phyloP scores from a whole-genome alignment of 2,113 vertebrate genomes.

The Silurus glanis region DNA sequence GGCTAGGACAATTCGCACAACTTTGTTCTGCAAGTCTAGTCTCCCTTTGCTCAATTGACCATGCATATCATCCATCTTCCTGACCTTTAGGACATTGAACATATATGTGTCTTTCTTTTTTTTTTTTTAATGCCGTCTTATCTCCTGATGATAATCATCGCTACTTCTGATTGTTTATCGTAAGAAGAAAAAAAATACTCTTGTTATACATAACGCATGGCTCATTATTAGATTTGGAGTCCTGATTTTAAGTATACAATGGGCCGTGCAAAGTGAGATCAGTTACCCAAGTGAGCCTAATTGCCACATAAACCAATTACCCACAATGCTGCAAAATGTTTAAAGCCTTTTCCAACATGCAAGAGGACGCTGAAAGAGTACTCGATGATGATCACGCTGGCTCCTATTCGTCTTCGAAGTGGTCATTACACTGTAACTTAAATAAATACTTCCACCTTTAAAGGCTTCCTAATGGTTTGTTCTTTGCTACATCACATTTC shows the following conservation, averaged over 20 bases:
- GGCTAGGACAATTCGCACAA: neutral
- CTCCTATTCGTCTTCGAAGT: slow-evolving; percentile 61
- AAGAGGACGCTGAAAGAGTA: slow-evolving; percentile 56
- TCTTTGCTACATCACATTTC: slow-evolving; percentile 58
- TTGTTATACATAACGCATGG: slow-evolving; percentile 52
- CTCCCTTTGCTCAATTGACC: neutral
- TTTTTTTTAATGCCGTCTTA: neutral
- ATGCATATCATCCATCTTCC: neutral
- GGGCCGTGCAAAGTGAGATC: slow-evolving; percentile 58
- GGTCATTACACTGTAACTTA: slow-evolving; percentile 65
- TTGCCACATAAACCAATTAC: slow-evolving; percentile 64
- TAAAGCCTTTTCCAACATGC: slow-evolving; percentile 60
- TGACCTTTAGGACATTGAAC: neutral
- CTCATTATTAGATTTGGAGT: slow-evolving; percentile 57
- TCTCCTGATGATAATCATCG: slow-evolving; percentile 25
- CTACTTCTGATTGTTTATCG: slow-evolving; percentile 47
- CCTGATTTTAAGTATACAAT: slow-evolving; percentile 56
- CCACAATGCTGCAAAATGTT: slow-evolving; percentile 58
- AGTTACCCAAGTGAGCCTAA: slow-evolving; percentile 56
- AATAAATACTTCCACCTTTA: slow-evolving; percentile 65
- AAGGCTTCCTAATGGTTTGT: slow-evolving; percentile 60
- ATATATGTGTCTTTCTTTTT: neutral
- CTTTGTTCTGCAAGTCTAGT: neutral
- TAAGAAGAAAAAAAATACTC: slow-evolving; percentile 21
- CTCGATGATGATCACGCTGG: slow-evolving; percentile 57